Evolutionary conservation across 2,113 vertebrate species (phyloP), one percentile per base, ranked within the genome.

Genomic region (Pseudopipra pipra): DNA sequence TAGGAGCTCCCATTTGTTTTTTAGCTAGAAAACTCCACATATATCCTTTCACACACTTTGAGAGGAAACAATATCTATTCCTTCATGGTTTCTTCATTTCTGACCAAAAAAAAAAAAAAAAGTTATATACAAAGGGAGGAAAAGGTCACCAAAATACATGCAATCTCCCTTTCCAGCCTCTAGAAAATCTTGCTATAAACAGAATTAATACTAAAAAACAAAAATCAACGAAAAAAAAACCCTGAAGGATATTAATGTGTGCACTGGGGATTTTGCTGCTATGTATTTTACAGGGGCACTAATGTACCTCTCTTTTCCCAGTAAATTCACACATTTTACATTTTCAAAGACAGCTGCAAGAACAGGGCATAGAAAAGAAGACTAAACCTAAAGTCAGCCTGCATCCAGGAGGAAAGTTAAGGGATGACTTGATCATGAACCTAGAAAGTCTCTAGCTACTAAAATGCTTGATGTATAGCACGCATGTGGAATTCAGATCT

Each of bases 101-200:
- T 84, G 39, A 51, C 3, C 2, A 37, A 59, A 31, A 35, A 24
- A 67, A 46, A 37, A n/a, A 37, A 43, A 10, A 66, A 52, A 77
- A 7, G 5, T 1, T 25, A 27, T 7, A 25, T 54, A n/a, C 1
- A 2, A 77, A 31, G 7, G 14, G 47, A 85, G 6, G 5, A 20
- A n/a, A 58, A 56, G 3, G 5, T 37, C 8, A 62, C 33, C 41
- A 71, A 56, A 54, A 47, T 47, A 19, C 8, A 44, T 25, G 3
- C 13, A 44, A 31, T 25, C 24, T 59, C 12, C 16, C 13, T 8
- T 77, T 65, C 49, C 23, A 85, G 19, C 5, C 22, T 85, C 6
- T 25, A 44, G 49, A 67, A 87, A 87, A 74, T 20, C 13, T 13
- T 28, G 2, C 23, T 8, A 41, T 37, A 54, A 68, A 44, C 14